Evolutionary conservation across 1,140 invertebrate species (phyloP).

Genomic region (Magallana ariakensis): DNA sequence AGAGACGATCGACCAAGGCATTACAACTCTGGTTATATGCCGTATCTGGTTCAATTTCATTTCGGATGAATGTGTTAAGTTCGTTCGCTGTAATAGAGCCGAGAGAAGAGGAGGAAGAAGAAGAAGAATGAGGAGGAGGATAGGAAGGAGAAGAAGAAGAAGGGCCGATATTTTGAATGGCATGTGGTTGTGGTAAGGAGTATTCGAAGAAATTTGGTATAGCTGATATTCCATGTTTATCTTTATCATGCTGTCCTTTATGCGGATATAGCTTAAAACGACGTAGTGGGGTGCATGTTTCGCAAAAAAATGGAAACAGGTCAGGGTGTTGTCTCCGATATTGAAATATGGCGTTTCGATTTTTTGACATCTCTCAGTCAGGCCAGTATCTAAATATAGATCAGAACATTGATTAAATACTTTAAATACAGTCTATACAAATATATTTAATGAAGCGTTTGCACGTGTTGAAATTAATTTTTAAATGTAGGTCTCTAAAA

Average conservation of each 20-base stretch:
- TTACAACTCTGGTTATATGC: conserved; percentile 14
- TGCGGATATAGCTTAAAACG: not conserved
- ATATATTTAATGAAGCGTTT: too few relatives aligned
- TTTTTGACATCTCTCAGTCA: too few relatives aligned
- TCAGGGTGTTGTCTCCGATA: not conserved
- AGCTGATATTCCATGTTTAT: not conserved
- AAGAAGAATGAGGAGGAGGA: too few relatives aligned
- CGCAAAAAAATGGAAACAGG: not conserved
- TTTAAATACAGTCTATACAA: too few relatives aligned
- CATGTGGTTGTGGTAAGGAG: too few relatives aligned
- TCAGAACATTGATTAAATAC: too few relatives aligned
- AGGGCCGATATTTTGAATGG: too few relatives aligned
- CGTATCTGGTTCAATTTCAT: conserved; percentile 34
- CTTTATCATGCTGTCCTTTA: not conserved
- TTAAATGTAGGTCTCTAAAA: too few relatives aligned
- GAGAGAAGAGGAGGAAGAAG: not conserved
- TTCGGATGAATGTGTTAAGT: not conserved
- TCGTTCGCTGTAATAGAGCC: not conserved
- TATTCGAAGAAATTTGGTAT: too few relatives aligned
- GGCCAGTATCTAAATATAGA: too few relatives aligned
- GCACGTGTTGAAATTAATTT: too few relatives aligned
- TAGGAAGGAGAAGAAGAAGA: too few relatives aligned
- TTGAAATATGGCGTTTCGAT: not conserved
- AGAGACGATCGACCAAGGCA: conserved; percentile 12
- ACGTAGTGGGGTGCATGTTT: not conserved